Evolutionary conservation across 2,113 vertebrate genomes (phyloP), one percentile per base, ranked within the genome.

Genomic region (Tapirus terrestris): DNA sequence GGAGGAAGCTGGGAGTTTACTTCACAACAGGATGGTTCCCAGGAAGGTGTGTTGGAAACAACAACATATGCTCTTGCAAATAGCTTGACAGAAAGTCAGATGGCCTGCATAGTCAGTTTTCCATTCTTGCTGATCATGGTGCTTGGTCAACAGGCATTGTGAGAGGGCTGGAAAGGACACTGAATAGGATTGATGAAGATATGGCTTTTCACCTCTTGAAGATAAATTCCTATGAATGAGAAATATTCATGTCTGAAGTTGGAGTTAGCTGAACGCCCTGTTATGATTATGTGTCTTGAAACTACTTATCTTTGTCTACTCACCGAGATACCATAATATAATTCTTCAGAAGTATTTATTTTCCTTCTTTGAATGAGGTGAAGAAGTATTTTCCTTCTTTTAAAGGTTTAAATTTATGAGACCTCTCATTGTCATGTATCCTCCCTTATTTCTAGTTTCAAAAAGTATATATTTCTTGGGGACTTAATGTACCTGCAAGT

Each of bases 171-270:
- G 67, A 13, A 29, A 36, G 51, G 77, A 60, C 20, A 6, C 9
- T 25, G 17, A 14, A 13, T 3, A 33, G 60, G 33, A 12, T 16
- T 1, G 8, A 14, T 8, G 10, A 53, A 39, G 9, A 16, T 0
- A 1, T 36, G 1, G 5, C 31, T 60, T 48, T 72, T 36, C 6
- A 56, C 4, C 4, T 1, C 1, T 16, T 4, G 39, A 29, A 16
- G n/a, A 29, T n/a, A 4, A 29, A 11, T 76, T 72, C 21, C 45
- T 27, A 2, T 43, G 6, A 13, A 27, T 23, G 23, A 58, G 51
- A 39, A 51, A 17, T 13, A 43, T 56, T 27, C 2, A 4, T 21
- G 16, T 5, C 39, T 25, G 2, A 27, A 33, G 36, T 18, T 58
- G 20, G 36, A 51, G 21, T 14, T 25, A 51, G 45, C 9, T 5